Evolutionary conservation across 1,140 invertebrate genomes (phyloP).

Genomic region (Drosophila pseudoobscura): DNA sequence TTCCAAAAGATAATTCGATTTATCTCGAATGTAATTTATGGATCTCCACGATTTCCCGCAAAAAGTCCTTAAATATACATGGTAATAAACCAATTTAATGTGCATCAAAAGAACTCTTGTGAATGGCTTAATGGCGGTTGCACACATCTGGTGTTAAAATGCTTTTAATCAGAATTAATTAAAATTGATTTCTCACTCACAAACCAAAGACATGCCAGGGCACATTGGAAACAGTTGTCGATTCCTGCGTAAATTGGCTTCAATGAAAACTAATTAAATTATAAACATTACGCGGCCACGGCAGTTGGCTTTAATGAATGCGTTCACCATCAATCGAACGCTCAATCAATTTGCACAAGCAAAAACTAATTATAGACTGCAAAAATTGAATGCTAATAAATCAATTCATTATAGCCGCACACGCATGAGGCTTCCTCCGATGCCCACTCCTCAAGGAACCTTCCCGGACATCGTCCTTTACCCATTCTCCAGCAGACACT

Average conservation of each 20-base stretch:
- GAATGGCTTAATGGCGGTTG: conserved; percentile 14
- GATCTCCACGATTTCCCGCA: no score
- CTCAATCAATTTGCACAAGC: conserved; percentile 68
- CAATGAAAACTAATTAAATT: conserved; percentile 61
- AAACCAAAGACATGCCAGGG: conserved; percentile 17
- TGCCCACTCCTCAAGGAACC: neutral
- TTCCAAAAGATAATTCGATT: no score
- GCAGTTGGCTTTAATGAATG: conserved; percentile 40
- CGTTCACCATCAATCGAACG: conserved; percentile 36
- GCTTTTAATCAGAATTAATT: conserved; percentile 24
- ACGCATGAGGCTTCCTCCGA: conserved; percentile 35
- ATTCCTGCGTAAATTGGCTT: conserved; percentile 39
- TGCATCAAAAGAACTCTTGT: conserved; percentile 3
- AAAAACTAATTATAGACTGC: conserved; percentile 62
- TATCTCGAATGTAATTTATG: no score
- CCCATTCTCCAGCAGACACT: conserved; percentile 10
- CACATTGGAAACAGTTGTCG: neutral
- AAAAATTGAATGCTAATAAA: conserved; percentile 69
- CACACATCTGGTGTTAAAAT: conserved; percentile 12
- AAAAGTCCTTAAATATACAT: neutral
- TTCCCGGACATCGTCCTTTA: conserved; percentile 1
- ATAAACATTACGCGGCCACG: conserved; percentile 43
- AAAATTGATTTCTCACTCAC: conserved; percentile 13
- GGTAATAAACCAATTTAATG: conserved; percentile 15
- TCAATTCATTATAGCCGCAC: conserved; percentile 60